Evolutionary conservation across 2,888 invertebrate genomes (phyloP).

Genomic region (Drosophila anomalata): DNA sequence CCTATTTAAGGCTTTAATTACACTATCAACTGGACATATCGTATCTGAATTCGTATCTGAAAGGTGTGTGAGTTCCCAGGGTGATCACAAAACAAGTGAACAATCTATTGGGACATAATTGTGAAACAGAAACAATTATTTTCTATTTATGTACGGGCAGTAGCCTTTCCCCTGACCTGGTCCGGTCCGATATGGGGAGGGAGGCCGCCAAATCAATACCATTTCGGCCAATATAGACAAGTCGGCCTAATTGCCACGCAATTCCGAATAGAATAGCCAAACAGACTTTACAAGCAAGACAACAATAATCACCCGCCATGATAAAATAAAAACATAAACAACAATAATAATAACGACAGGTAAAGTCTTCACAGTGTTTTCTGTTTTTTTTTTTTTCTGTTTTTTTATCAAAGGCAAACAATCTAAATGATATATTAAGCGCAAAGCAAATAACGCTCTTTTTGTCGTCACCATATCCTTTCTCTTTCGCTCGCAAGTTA

Average conservation of each 20-base stretch:
- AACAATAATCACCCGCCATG: constrained; percentile 50
- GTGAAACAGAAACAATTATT: constrained; percentile 72
- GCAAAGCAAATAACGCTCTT: constrained; percentile 80
- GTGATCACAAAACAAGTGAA: constrained; percentile 39
- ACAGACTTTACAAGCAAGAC: constrained; percentile 48
- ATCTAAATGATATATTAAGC: constrained; percentile 84
- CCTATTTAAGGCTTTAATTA: constrained; percentile 22
- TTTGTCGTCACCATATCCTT: constrained; percentile 60
- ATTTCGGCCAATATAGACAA: constrained; percentile 47
- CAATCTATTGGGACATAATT: constrained; percentile 57
- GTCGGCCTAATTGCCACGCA: constrained; percentile 60
- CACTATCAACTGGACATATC: constrained; percentile 24
- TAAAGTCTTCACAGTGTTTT: constrained; percentile 64
- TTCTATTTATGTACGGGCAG: constrained; percentile 56
- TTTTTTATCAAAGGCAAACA: constrained; percentile 77
- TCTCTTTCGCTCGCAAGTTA: constrained; percentile 63
- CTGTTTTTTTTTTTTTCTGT: not conserved
- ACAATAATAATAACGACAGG: constrained; percentile 65
- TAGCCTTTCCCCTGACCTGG: constrained; percentile 9
- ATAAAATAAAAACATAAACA: constrained; percentile 37
- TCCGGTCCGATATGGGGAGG: constrained; percentile 47
- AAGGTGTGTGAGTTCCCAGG: constrained; percentile 73
- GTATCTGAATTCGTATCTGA: constrained; percentile 8
- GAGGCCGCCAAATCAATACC: constrained; percentile 30
- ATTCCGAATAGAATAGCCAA: constrained; percentile 44